Evolutionary conservation across 2,888 invertebrate species (phyloP), one percentile per base, ranked within the genome.

Genomic region (Mechanitis mazaeus): DNA sequence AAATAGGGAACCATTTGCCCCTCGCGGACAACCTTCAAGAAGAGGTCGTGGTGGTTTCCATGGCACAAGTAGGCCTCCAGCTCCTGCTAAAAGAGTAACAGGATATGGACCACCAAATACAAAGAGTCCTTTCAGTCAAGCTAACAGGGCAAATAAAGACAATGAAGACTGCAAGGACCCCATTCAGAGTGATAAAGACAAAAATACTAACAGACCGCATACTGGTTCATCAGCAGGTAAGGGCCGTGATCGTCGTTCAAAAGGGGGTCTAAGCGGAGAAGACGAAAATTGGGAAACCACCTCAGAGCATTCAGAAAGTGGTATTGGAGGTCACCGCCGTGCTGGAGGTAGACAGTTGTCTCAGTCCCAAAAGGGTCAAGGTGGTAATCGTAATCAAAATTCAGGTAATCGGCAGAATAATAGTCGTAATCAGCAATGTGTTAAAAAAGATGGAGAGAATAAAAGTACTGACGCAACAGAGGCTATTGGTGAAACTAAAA

Each of bases 21-120:
- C 97, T 0, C 92, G 96, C 33, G 97, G 97, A 0, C 97, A 97
- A 80, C 97, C 97, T 0, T 96, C 96, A 1, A 91, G 97, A 58
- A 93, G 97, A 63, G 97, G 97, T 4, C 91, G 97, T 65, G 96
- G 95, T 20, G 89, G 89, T 38, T 89, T 88, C 70, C 88, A 87
- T 68, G 89, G 89, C 33, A 74, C 84, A 1, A 69, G 81, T 2
- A 80, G 90, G n/a, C 88, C 87, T 7, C 87, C 87, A n/a, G 88
- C 90, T 33, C 85, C 90, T 5, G 87, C 91, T 33, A 92, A 93
- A 62, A 90, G 94, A 68, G 93, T 94, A 63, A 92, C 95, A 69
- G 94, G 94, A 4, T 95, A 95, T 78, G 95, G 95, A 0, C 95
- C 95, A n/a, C 95, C 95, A 0, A 93, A 94, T 61, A 93, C 94